Evolutionary conservation across 2,888 invertebrate species (phyloP), one percentile per base, ranked within the genome.

Genomic region (Drosophila pseudotakahashii): DNA sequence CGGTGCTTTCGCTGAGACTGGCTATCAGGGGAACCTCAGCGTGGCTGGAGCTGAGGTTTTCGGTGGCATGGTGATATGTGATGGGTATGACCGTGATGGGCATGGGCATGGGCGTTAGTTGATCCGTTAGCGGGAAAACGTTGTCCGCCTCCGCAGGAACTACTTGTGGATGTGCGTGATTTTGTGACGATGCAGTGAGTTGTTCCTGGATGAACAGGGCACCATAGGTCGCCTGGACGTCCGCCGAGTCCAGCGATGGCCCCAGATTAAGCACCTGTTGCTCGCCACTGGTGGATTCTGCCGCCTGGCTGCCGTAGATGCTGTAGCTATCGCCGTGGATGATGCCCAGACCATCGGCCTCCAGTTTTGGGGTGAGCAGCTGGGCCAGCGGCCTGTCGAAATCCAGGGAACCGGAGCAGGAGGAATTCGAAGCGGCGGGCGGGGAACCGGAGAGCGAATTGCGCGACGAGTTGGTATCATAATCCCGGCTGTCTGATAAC

Each of bases 221-320:
- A 44, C 76, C 86, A 50, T 78, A 88, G 51, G 75, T 11, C 7
- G 30, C 32, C 14, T 47, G 47, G 11, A 11, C 81, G 59, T 77
- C 76, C 72, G 83, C 70, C 53, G 47, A 11, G 7, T 71, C 78
- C 72, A 89, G 78, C 72, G 80, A 72, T 58, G 89, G 76, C 77
- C 83, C 89, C 85, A 90, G 87, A 76, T 89, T 89, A 76, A 90
- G 89, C 90, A 90, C 90, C 90, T 90, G 90, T 89, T 90, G 89
- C 79, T 89, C 88, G 41, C 72, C 77, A 47, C 79, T 61, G 52
- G 76, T 45, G 61, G 32, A 67, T 14, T 50, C 51, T 7, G 51
- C 14, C 4, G 59, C 42, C 42, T 32, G 59, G 54, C 60, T 41
- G 62, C 70, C 61, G 51, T 69, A 80, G 67, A 68, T 68, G 73